These are phyloP conservation scores for Vanessa cardui DNA, from an alignment of 2,888 invertebrate genomes.

Conservation along the genomic window DNA sequence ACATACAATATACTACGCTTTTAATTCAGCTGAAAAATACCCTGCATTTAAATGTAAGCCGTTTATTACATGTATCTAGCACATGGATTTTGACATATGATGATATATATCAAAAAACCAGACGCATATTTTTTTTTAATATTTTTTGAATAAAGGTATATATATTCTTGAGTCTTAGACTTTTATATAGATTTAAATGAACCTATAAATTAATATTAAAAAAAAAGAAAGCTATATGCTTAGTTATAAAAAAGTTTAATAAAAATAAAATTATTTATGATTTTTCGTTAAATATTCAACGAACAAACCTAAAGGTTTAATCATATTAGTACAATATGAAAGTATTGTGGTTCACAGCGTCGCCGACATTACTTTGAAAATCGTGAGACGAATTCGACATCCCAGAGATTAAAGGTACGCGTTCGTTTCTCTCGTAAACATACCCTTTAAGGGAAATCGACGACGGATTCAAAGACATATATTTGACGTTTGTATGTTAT, in stretches of 20 bases:
- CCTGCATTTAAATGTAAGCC: no score
- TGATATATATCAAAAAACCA: no score
- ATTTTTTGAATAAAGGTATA: no score
- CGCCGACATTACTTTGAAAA: constrained; percentile 35
- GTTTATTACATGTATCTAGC: no score
- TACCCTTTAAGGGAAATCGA: constrained; percentile 3
- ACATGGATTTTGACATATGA: no score
- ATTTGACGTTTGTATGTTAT: background rate
- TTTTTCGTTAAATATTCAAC: background rate
- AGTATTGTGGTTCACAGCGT: background rate
- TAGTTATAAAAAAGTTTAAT: background rate
- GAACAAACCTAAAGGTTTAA: background rate
- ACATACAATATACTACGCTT: background rate
- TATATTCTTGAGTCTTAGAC: no score
- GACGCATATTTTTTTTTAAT: no score
- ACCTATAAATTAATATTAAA: no score
- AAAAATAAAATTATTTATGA: background rate
- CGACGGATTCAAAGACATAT: background rate
- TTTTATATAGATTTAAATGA: no score
- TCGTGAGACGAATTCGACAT: constrained; percentile 23
- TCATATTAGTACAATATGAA: background rate
- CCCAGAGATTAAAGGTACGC: constrained; percentile 8
- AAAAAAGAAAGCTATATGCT: no score
- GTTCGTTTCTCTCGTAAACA: constrained; percentile 8
- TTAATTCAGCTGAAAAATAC: background rate